phyloP scores from a whole-genome alignment of 2,113 vertebrate species.

The Oplegnathus fasciatus region DNA sequence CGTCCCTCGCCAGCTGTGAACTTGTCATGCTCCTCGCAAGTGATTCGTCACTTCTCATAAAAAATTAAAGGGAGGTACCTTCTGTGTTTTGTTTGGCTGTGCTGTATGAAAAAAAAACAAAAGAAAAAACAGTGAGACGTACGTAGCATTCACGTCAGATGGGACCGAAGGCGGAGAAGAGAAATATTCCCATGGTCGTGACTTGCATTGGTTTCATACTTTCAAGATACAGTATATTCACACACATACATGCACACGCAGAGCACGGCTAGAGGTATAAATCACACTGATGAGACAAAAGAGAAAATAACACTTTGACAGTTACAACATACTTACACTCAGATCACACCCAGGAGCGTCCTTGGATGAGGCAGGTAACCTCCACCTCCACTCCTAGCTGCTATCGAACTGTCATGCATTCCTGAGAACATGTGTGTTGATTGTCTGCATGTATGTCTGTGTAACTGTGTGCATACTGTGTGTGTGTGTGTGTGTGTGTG shows the following conservation, averaged over 20 bases:
- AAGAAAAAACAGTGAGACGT: not conserved
- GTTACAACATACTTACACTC: slow-evolving; percentile 17
- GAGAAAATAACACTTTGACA: not conserved
- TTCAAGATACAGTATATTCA: not conserved
- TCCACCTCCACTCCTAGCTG: not conserved
- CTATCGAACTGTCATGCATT: slow-evolving; percentile 13
- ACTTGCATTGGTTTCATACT: not conserved
- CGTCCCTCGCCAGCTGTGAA: not conserved
- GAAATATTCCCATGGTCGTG: not conserved
- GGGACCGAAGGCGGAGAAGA: not conserved
- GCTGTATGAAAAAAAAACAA: not conserved
- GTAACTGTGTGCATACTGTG: not conserved
- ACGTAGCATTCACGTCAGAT: not conserved
- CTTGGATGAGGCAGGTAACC: slow-evolving; percentile 8
- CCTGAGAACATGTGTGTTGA: not conserved
- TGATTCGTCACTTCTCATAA: not conserved
- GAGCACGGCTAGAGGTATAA: not conserved
- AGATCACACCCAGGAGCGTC: not conserved
- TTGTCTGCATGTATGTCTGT: not conserved
- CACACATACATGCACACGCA: not conserved
- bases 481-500: slow-evolving; percentile 27
- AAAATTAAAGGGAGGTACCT: not conserved
- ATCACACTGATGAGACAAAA: slow-evolving; percentile 12
- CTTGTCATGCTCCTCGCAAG: slow-evolving; percentile 6
- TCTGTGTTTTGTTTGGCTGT: not conserved